Evolutionary conservation across 2,888 invertebrate species (phyloP), one percentile per base, ranked within the genome.

Genomic region (Oscheius myriophilus): DNA sequence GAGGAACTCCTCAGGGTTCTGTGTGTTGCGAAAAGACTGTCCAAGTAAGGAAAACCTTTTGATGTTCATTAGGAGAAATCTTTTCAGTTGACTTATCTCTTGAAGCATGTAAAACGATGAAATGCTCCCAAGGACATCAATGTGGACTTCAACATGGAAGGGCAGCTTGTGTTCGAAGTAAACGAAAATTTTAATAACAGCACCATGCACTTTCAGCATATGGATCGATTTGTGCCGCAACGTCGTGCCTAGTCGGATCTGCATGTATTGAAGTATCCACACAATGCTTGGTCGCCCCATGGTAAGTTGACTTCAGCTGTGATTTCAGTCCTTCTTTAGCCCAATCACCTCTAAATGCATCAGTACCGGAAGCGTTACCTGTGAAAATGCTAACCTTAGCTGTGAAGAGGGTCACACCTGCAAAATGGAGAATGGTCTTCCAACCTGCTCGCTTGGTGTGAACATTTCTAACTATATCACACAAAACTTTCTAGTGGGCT

Each of bases 331-430:
- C 7, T 6, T 18, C 21, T 41, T 16, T 6, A 57, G 61, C 49
- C 26, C 46, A 7, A 11, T n/a, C n/a, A 1, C 14, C 3, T 39
- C 49, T 26, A 46, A 49, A 61, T 61, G 61, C 46, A 33, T 61
- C n/a, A 39, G 49, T 9, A 45, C 11, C n/a, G 49, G 12, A 18
- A 61, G n/a, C 21, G 49, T 49, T 7, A 61, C 61, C 4, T 61
- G 61, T 26, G 61, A 61, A 14, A 61, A 46, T 23, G 39, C 49
- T 16, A 46, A 61, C 26, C 16, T 57, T 18, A 57, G 39, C 39
- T 61, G 61, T 33, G 49, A 45, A 11, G 61, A 61, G 16, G 26
- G 26, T 49, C 49, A 33, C 39, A n/a, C 14, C 9, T 61, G 61
- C 33, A 39, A 26, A 61, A 33, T 61, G 12, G 49, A 25, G 14